These are phyloP conservation scores for Thecocarcelia acutangulata DNA, from an alignment of 2,888 invertebrate species.

Conservation along the genomic window DNA sequence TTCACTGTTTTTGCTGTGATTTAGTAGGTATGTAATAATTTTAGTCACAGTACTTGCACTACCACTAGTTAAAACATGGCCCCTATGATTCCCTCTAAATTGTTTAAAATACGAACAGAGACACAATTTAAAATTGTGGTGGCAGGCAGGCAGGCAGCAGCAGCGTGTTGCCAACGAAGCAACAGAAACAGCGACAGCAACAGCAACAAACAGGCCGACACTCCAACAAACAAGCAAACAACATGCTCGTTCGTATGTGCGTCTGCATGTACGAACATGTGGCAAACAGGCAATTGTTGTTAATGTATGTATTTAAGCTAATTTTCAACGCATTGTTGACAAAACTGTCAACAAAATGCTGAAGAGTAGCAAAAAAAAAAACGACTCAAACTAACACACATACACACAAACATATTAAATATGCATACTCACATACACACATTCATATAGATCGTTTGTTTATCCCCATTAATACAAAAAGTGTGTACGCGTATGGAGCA, in stretches of 20 bases:
- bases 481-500: not conserved
- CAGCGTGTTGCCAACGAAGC: conserved; percentile 43
- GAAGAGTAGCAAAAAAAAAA: conserved; percentile 7
- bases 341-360: conserved; percentile 80
- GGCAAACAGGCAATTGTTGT: conserved; percentile 65
- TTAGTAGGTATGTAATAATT: conserved; percentile 66
- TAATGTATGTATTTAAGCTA: conserved; percentile 77
- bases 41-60: conserved; percentile 61
- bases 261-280: conserved; percentile 21
- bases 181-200: conserved; percentile 11
- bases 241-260: not conserved
- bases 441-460: too few relatives aligned
- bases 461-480: too few relatives aligned
- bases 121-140: conserved; percentile 37
- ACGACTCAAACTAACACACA: conserved; percentile 18
- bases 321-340: conserved; percentile 82
- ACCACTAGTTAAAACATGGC: conserved; percentile 43
- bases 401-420: not conserved
- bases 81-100: conserved; percentile 40
- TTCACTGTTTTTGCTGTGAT: conserved; percentile 48
- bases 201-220: conserved; percentile 42
- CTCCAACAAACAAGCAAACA: conserved; percentile 12
- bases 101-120: conserved; percentile 30
- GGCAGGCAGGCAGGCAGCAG: too few relatives aligned
- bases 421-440: conserved; percentile 19